Percentiles rank a stretch among this genome's conserved stretches.
phyloP scores from a whole-genome alignment of 2,797 vertebrate genomes.

The Enteromius radiatus region DNA sequence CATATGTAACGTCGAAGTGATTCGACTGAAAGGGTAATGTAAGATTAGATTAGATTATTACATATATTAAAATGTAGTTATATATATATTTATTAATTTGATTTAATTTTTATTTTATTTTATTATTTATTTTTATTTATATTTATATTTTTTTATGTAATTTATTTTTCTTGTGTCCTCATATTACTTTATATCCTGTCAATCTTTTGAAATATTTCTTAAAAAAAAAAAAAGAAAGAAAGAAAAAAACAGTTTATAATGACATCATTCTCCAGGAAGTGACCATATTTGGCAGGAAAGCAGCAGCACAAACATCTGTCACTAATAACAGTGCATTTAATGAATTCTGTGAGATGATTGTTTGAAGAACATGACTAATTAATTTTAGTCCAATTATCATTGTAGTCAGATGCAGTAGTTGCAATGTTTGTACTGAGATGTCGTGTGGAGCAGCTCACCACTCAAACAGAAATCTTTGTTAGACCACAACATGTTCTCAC shows the following conservation, averaged over 20 bases:
- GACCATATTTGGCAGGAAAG: neutral
- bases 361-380: conserved; percentile 18
- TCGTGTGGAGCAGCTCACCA: conserved; percentile 19
- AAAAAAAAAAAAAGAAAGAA: too few species aligned
- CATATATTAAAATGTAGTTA: too few species aligned
- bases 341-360: neutral
- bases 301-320: neutral
- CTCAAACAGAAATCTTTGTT: conserved; percentile 15
- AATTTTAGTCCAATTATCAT: conserved; percentile 18
- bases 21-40: too few species aligned
- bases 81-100: too few species aligned
- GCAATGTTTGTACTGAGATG: neutral
- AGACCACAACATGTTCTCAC: conserved; percentile 5
- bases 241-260: neutral
- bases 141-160: neutral
- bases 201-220: neutral
- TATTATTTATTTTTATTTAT: too few species aligned
- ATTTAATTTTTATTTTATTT: too few species aligned
- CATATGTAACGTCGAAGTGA: too few species aligned
- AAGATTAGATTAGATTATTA: too few species aligned
- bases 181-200: neutral
- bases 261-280: neutral
- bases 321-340: neutral
- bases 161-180: neutral
- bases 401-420: neutral